These are phyloP conservation scores for Falco peregrinus DNA, from an alignment of 2,797 vertebrate species.

Conservation along the genomic window DNA sequence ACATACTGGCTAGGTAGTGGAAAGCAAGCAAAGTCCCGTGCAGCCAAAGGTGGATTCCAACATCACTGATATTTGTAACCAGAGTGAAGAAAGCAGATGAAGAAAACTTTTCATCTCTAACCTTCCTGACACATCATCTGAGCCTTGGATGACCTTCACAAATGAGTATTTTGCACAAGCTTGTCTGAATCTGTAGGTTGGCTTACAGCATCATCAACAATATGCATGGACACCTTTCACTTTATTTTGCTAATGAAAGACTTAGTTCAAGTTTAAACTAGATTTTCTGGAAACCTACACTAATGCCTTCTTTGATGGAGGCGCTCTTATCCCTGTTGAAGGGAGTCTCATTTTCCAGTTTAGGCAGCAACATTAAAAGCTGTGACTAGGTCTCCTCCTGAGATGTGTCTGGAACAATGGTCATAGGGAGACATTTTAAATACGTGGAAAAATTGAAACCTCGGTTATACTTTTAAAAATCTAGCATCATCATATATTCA, in stretches of 20 bases:
- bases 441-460: not conserved
- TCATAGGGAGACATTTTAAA: not conserved
- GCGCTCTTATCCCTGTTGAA: not conserved
- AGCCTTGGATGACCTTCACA: not conserved
- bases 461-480: not conserved
- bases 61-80: not conserved
- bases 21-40: not conserved
- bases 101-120: conserved; percentile 29
- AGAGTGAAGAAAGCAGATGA: conserved; percentile 4
- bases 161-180: not conserved
- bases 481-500: not conserved
- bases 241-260: not conserved
- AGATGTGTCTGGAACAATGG: not conserved
- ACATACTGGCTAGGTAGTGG: not conserved
- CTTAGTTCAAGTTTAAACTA: not conserved
- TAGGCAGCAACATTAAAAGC: not conserved
- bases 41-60: conserved; percentile 30
- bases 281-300: not conserved
- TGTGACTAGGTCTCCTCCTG: not conserved
- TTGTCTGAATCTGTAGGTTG: not conserved
- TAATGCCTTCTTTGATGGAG: not conserved
- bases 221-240: not conserved
- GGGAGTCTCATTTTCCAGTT: not conserved
- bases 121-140: not conserved
- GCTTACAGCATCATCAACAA: not conserved